These are phyloP conservation scores for Anabas testudineus DNA, from an alignment of 2,797 vertebrate genomes.

Conservation along the genomic window DNA sequence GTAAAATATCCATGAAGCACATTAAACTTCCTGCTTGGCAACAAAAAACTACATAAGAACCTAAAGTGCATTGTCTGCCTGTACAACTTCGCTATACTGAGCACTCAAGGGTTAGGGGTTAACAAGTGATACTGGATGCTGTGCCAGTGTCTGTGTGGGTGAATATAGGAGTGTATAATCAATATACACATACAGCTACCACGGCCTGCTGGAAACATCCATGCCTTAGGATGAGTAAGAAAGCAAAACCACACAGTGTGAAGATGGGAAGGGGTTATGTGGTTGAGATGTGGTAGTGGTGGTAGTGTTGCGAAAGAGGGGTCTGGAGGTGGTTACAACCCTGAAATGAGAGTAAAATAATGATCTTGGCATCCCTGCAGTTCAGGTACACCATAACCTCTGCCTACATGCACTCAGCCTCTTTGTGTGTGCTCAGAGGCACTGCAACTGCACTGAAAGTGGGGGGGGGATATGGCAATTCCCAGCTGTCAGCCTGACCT, in stretches of 20 bases:
- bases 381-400: constrained; percentile 72
- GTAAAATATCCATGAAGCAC: constrained; percentile 31
- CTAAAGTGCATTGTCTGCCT: constrained; percentile 4
- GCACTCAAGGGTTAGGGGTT: constrained; percentile 71
- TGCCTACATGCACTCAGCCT: constrained; percentile 61
- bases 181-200: constrained; percentile 64
- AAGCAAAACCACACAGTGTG: constrained; percentile 56
- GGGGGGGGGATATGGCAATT: constrained; percentile 69
- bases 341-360: constrained; percentile 77
- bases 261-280: constrained; percentile 58
- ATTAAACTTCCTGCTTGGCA: constrained; percentile 18
- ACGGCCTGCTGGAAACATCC: constrained; percentile 63
- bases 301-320: constrained; percentile 55
- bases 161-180: constrained; percentile 69
- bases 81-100: constrained; percentile 34
- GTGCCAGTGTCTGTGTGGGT: constrained; percentile 71
- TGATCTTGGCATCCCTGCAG: constrained; percentile 73
- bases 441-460: constrained; percentile 61
- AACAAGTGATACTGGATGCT: constrained; percentile 74
- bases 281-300: constrained; percentile 61
- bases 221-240: constrained; percentile 69
- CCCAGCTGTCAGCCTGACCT: constrained; percentile 80
- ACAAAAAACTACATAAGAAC: constrained; percentile 9
- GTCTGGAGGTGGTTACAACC: constrained; percentile 61
- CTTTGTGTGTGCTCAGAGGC: constrained; percentile 51